phyloP scores from a whole-genome alignment of 2,113 vertebrate species.

The Pangasianodon gigas region DNA sequence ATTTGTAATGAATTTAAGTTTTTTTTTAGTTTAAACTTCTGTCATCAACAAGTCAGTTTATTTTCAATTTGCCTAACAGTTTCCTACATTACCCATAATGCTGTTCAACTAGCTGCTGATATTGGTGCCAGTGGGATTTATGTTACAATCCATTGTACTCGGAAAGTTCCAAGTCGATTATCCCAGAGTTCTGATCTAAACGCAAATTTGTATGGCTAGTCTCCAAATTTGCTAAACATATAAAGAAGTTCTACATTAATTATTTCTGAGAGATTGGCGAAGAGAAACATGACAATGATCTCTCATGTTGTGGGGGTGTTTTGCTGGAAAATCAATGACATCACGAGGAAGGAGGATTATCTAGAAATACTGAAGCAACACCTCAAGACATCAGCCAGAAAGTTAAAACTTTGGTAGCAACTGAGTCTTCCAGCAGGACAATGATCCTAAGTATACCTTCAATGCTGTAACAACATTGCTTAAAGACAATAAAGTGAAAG shows the following conservation, averaged over 20 bases:
- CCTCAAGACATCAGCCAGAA: not conserved
- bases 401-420: not conserved
- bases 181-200: not conserved
- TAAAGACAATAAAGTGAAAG: not conserved
- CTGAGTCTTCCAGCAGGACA: not conserved
- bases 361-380: not conserved
- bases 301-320: not conserved
- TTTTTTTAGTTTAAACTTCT: not conserved
- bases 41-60: too few species aligned
- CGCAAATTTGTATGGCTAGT: too few species aligned
- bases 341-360: not conserved
- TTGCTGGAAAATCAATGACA: not conserved
- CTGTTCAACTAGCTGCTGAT: not conserved
- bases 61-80: too few species aligned
- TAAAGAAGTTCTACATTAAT: too few species aligned
- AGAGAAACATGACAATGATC: not conserved
- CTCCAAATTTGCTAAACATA: too few species aligned
- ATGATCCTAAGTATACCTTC: not conserved
- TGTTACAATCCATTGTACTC: not conserved
- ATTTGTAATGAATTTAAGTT: not conserved
- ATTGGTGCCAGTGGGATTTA: not conserved
- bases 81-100: not conserved
- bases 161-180: not conserved
- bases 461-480: not conserved
- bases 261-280: too few species aligned